Percentiles rank a stretch among this genome's conserved stretches.
phyloP scores from a whole-genome alignment of 2,888 invertebrate genomes.

The Nezara viridula region DNA sequence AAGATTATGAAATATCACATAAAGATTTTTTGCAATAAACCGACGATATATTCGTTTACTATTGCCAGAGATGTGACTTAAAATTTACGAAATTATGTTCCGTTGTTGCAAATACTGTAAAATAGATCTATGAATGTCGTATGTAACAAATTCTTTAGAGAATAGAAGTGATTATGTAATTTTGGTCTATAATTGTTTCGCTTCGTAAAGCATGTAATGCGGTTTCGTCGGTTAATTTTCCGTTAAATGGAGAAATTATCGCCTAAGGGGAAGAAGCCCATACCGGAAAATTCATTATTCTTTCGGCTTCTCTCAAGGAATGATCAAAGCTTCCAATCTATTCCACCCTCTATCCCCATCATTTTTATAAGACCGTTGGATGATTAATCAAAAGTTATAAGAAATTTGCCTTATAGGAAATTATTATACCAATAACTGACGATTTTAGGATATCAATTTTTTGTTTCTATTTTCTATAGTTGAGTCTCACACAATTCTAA shows the following conservation, averaged over 20 bases:
- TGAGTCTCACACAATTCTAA: too few relatives aligned
- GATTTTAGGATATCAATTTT: too few relatives aligned
- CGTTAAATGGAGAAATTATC: background rate
- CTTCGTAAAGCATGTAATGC: constrained; percentile 2
- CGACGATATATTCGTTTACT: too few relatives aligned
- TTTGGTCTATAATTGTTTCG: background rate
- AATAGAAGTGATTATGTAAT: background rate
- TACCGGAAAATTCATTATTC: constrained; percentile 8
- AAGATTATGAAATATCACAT: too few relatives aligned
- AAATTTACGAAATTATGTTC: too few relatives aligned
- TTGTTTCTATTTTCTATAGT: too few relatives aligned
- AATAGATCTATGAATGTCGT: too few relatives aligned
- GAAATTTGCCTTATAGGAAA: background rate
- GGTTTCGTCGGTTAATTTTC: background rate
- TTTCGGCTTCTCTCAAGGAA: background rate
- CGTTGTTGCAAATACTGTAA: too few relatives aligned
- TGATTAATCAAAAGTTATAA: background rate
- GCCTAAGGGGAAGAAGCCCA: background rate
- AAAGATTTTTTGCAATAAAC: too few relatives aligned
- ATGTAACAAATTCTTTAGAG: too few relatives aligned
- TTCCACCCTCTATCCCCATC: background rate
- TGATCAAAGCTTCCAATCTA: background rate
- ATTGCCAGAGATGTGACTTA: too few relatives aligned
- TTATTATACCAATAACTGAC: background rate
- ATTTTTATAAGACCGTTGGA: background rate